Percentiles rank a stretch among this genome's conserved stretches.
phyloP scores from a whole-genome alignment of 2,797 vertebrate genomes.

The Octomys mimax region DNA sequence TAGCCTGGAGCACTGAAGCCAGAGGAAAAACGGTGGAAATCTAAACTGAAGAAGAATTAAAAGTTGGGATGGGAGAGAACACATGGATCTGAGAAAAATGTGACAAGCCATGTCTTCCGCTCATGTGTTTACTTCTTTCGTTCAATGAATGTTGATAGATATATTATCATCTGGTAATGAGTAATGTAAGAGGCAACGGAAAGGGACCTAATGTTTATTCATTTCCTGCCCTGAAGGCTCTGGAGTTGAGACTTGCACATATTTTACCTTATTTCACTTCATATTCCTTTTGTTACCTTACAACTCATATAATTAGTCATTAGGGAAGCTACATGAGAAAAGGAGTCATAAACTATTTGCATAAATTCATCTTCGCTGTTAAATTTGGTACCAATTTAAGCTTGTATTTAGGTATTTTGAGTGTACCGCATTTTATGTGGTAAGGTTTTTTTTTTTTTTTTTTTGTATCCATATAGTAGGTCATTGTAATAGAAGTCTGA shows the following conservation, averaged over 20 bases:
- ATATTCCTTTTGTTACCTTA: not conserved
- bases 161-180: not conserved
- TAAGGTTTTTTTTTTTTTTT: not conserved
- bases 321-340: not conserved
- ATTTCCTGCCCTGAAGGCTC: not conserved
- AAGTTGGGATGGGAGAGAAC: not conserved
- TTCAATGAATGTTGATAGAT: not conserved
- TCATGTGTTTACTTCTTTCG: not conserved
- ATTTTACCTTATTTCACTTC: constrained; percentile 13
- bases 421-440: not conserved
- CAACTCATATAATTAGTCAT: constrained; percentile 8
- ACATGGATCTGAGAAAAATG: not conserved
- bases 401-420: not conserved
- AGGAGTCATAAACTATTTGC: constrained; percentile 35
- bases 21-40: not conserved
- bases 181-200: not conserved
- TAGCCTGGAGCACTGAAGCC: not conserved
- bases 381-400: constrained; percentile 18
- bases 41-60: not conserved
- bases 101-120: not conserved
- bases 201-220: not conserved
- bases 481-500: constrained; percentile 13
- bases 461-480: not conserved
- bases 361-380: constrained; percentile 41
- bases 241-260: not conserved